Evolutionary conservation across 2,797 vertebrate species (phyloP).

Genomic region (Chrysolophus pictus): DNA sequence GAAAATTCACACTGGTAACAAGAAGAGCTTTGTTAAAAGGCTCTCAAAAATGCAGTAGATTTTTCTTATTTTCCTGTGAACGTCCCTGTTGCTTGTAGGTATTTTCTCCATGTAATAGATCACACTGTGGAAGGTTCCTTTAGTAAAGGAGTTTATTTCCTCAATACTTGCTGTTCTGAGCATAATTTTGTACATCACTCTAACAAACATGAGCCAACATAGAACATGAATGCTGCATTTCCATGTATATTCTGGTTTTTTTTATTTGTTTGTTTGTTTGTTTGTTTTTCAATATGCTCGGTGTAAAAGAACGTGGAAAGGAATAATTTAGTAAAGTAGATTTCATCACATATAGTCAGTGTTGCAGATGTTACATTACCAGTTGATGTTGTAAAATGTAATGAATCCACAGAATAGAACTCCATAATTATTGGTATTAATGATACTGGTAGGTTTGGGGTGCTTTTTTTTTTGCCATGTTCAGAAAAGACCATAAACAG

Average conservation of each 20-base stretch:
- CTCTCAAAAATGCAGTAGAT: neutral
- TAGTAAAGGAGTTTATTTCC: neutral
- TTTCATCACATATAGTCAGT: neutral
- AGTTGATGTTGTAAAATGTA: neutral
- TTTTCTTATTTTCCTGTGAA: neutral
- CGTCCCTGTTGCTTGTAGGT: neutral
- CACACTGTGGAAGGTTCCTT: neutral
- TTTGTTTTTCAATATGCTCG: neutral
- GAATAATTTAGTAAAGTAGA: neutral
- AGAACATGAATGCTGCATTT: neutral
- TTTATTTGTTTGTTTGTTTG: neutral
- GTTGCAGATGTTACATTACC: neutral
- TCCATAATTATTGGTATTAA: neutral
- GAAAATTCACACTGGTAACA: conserved; percentile 34
- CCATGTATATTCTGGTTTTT: neutral
- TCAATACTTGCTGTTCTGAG: neutral
- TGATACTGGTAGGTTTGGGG: accelerated
- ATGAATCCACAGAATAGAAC: neutral
- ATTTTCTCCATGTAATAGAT: neutral
- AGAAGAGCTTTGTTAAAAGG: conserved; percentile 8
- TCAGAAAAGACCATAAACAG: neutral
- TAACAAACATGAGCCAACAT: neutral
- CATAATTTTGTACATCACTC: neutral
- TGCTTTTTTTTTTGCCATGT: neutral
- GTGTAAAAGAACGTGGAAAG: neutral